A percentile compares a stretch with the other conserved stretches of the same genome.
These are phyloP conservation scores for Choristoneura fumiferana DNA, from an alignment of 1,140 invertebrate species.

Conservation along the genomic window DNA sequence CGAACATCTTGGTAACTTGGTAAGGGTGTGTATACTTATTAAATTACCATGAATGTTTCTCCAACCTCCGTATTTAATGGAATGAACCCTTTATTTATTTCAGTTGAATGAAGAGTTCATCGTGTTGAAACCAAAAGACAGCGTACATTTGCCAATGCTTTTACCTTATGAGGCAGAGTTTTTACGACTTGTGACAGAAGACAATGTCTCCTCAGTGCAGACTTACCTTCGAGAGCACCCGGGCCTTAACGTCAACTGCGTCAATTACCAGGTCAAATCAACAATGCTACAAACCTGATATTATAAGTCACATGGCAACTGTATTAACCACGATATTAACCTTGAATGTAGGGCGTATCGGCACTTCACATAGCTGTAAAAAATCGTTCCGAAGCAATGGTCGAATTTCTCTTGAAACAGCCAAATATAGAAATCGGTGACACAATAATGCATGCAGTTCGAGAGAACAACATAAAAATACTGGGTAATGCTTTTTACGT, in stretches of 20 bases:
- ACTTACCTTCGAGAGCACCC: constrained; percentile 58
- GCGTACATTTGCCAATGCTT: constrained; percentile 55
- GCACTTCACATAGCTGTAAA: constrained; percentile 79
- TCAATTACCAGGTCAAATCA: constrained; percentile 72
- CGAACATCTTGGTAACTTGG: no score
- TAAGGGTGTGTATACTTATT: no score
- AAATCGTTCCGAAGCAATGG: constrained; percentile 73
- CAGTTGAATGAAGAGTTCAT: neutral
- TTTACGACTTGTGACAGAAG: constrained; percentile 68
- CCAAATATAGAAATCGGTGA: constrained; percentile 78
- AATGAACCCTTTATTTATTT: neutral
- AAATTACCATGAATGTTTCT: no score
- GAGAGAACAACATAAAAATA: constrained; percentile 74
- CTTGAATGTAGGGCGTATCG: constrained; percentile 68
- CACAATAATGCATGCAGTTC: constrained; percentile 78
- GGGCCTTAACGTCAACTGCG: constrained; percentile 74
- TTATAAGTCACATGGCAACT: neutral
- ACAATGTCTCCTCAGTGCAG: constrained; percentile 55
- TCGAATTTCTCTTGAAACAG: constrained; percentile 75
- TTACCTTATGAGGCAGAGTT: constrained; percentile 72
- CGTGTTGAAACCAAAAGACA: constrained; percentile 6
- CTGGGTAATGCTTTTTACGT: constrained; percentile 52
- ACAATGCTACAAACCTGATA: neutral
- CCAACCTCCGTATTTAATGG: no score
- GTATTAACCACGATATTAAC: constrained; percentile 15